A percentile compares a stretch with the other conserved stretches of the same genome.
phyloP scores from a whole-genome alignment of 2,888 invertebrate species.

The Myopa testacea region DNA sequence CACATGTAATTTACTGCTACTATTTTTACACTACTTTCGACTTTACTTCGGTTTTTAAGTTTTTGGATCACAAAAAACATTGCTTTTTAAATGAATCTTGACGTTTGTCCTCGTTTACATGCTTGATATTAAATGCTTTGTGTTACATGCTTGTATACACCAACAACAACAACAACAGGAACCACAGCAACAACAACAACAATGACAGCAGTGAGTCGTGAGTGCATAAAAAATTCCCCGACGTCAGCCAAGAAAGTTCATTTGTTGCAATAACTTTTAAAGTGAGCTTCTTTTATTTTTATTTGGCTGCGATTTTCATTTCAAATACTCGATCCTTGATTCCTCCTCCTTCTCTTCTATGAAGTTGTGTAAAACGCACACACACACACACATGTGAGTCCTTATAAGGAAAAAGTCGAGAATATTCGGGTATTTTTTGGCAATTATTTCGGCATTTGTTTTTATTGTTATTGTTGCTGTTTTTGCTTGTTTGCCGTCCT shows the following conservation, averaged over 20 bases:
- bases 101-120: not conserved
- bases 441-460: conserved; percentile 40
- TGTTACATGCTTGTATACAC: not conserved
- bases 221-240: not conserved
- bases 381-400: not conserved
- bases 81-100: not conserved
- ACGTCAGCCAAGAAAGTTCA: conserved; percentile 27
- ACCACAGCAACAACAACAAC: conserved; percentile 12
- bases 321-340: not conserved
- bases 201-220: not conserved
- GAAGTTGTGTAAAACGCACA: not conserved
- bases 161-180: conserved; percentile 12
- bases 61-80: not conserved
- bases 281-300: not conserved
- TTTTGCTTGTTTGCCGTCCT: conserved; percentile 16
- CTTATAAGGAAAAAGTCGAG: conserved; percentile 28
- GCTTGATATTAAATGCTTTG: not conserved
- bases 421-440: conserved; percentile 38
- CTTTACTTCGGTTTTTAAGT: not conserved
- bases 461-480: not conserved
- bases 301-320: conserved; percentile 8
- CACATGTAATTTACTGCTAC: too few relatives aligned
- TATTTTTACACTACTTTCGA: not conserved
- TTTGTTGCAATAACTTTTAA: conserved; percentile 29
- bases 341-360: not conserved